Evolutionary conservation across 2,888 invertebrate species (phyloP).

Genomic region (Sympetrum striolatum): DNA sequence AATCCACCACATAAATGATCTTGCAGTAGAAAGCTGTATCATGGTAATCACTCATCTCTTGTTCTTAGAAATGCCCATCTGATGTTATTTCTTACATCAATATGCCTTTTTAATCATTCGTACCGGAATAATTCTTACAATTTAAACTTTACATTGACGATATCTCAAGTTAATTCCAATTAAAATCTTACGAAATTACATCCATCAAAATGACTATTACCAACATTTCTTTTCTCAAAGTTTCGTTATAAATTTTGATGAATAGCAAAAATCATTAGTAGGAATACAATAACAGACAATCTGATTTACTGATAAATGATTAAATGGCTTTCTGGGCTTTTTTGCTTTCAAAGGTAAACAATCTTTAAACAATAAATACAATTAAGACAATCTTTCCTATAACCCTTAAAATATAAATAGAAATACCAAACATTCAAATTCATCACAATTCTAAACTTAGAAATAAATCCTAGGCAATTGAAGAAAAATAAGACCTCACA

Average conservation of each 20-base stretch:
- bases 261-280: neutral
- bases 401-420: constrained; percentile 18
- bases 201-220: no score
- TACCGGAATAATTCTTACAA: no score
- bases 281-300: neutral
- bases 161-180: no score
- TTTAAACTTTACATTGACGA: no score
- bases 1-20: neutral
- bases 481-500: neutral
- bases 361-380: neutral
- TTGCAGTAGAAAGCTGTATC: neutral
- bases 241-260: neutral
- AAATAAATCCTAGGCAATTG: neutral
- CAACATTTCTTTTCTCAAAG: no score
- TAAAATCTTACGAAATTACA: no score
- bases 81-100: no score
- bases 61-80: no score
- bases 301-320: neutral
- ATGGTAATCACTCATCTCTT: no score
- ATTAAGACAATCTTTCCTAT: neutral
- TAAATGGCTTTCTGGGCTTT: neutral
- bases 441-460: constrained; percentile 21
- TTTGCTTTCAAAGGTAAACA: neutral
- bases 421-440: neutral
- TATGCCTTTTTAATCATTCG: no score